Evolutionary conservation across 37 sponge, comb jelly and placozoan genomes (phyloP).

Genomic region (Ephydatia muelleri): DNA sequence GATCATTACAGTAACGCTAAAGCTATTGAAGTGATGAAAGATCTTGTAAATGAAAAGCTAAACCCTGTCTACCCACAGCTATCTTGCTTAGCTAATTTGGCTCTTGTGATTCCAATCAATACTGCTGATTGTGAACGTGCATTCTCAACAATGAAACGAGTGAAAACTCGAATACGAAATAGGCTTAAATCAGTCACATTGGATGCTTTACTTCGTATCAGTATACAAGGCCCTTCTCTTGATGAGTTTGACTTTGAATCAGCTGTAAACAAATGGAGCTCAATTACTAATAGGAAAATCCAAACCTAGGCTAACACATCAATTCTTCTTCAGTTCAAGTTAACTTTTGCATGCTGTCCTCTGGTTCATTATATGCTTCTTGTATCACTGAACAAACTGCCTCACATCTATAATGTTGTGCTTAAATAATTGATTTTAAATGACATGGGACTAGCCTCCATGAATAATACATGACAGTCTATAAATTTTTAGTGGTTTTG

Average conservation of each 20-base stretch:
- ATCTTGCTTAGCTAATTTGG: conserved; percentile 1
- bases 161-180: neutral
- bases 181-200: conserved; percentile 1
- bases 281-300: conserved; percentile 1
- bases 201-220: neutral
- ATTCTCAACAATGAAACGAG: conserved; percentile 1
- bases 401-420: neutral
- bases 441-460: neutral
- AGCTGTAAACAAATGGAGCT: conserved; percentile 1
- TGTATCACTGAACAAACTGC: neutral
- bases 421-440: neutral
- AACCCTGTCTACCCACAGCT: conserved; percentile 1
- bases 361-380: neutral
- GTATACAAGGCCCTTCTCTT: neutral
- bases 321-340: neutral
- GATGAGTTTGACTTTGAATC: neutral
- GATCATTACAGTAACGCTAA: too few relatives aligned
- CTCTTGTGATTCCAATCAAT: neutral
- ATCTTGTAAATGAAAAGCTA: conserved; percentile 1
- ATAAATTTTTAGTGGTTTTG: neutral
- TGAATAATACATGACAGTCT: neutral
- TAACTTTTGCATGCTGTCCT: neutral
- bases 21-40: neutral
- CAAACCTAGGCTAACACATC: neutral
- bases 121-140: neutral